Conservation (phyloP, 1,140 invertebrate genomes). For the Psilanteris sp. region DNA sequence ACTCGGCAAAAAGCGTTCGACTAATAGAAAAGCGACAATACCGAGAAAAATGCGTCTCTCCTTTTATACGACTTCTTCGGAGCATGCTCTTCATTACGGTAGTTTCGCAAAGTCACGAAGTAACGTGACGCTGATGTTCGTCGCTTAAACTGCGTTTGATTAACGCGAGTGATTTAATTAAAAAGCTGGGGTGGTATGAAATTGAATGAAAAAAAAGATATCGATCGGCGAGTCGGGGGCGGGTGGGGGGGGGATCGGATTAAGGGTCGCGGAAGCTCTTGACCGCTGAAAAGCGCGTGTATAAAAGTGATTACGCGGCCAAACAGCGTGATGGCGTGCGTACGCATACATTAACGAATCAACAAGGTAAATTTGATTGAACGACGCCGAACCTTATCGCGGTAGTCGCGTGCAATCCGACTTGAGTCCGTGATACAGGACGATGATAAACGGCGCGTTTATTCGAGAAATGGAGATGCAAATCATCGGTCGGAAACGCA, state of each 20-base stretch:
- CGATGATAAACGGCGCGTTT: slow-evolving; percentile 56
- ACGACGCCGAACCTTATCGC: slow-evolving; percentile 46
- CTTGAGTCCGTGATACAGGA: slow-evolving; percentile 53
- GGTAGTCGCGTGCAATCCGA: slow-evolving; percentile 54
- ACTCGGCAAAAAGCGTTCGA: too few relatives aligned
- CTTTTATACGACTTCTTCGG: too few relatives aligned
- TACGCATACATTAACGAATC: slow-evolving; percentile 54
- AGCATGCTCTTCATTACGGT: too few relatives aligned
- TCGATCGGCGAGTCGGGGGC: too few relatives aligned
- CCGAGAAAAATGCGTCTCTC: too few relatives aligned
- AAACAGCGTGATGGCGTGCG: slow-evolving; percentile 47
- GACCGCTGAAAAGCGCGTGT: slow-evolving; percentile 54
- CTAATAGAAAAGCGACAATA: too few relatives aligned
- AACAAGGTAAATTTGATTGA: slow-evolving; percentile 59
- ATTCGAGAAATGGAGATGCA: slow-evolving; percentile 59
- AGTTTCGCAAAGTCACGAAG: not conserved
- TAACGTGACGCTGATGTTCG: not conserved
- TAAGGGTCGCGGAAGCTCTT: slow-evolving; percentile 35
- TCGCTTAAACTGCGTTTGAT: slow-evolving; percentile 20
- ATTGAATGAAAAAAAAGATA: slow-evolving; percentile 49
- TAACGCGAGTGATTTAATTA: slow-evolving; percentile 38
- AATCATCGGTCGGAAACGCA: slow-evolving; percentile 58
- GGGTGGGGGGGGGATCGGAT: slow-evolving; percentile 30
- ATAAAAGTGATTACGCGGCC: slow-evolving; percentile 53
- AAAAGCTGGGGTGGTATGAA: slow-evolving; percentile 25